Evolutionary conservation across 2,888 invertebrate species (phyloP), one percentile per base, ranked within the genome.

Genomic region (Aspidiotus rigidus): DNA sequence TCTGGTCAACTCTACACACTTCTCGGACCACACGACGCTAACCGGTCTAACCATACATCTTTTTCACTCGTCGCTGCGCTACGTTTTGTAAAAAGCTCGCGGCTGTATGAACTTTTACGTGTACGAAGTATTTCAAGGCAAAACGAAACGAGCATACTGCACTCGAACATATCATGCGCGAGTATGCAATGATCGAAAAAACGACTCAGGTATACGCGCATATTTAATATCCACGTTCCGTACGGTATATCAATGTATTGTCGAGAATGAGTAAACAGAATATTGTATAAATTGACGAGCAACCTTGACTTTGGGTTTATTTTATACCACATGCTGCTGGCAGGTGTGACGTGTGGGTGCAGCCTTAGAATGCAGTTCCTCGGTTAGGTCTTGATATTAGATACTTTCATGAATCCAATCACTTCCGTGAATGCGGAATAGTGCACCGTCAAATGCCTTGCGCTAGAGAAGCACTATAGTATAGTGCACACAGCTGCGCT

Each of bases 341-440:
- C 64, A 64, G 64, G 64, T 64, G 64, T 64, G 64, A 64, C 55
- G 64, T 64, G 64, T 64, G 64, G 64, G 64, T 64, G 64, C 64
- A 64, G 55, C 57, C 63, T 15, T 39, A 49, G 17, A 57, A 57
- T 16, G 17, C 54, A 40, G 54, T 11, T n/a, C 53, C 44, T 42
- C 44, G 40, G 62, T 62, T 62, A 11, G 49, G 10, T 49, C n/a
- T 11, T 49, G n/a, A 49, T 6, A 11, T 13, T 11, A 49, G 10
- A 49, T 49, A 49, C n/a, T 49, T 49, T 49, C n/a, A 49, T n/a
- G n/a, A 49, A 49, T n/a, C 49, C 49, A 49, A n/a, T 49, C 49
- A n/a, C 49, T 49, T 49, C 49, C 49, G 49, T 49, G 49, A 13
- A 49, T 49, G n/a, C n/a, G 11, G 11, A n/a, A 49, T 49, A 49